Conservation (phyloP, 2,113 vertebrate genomes). For the Erinaceus europaeus region DNA sequence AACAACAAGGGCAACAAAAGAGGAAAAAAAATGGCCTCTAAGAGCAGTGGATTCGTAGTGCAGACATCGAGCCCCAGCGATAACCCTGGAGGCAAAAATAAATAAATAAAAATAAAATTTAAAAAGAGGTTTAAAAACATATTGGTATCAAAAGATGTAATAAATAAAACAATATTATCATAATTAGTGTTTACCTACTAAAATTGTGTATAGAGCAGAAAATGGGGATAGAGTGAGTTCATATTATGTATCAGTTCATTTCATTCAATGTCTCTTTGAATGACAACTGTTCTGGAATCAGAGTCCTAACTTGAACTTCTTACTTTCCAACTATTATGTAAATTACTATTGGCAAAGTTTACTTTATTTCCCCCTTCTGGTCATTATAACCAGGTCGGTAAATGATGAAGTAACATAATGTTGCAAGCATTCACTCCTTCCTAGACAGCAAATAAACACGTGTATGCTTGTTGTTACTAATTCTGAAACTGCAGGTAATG, state of each 20-base stretch:
- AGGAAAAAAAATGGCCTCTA: too few relatives aligned
- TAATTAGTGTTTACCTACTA: background rate
- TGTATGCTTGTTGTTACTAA: background rate
- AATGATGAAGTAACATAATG: background rate
- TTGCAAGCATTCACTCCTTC: background rate
- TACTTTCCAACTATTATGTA: background rate
- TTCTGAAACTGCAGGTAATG: background rate
- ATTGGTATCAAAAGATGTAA: background rate
- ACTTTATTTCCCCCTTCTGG: background rate
- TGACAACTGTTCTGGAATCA: background rate
- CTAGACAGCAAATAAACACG: background rate
- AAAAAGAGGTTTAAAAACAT: too few relatives aligned
- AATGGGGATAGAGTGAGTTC: background rate
- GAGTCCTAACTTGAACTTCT: background rate
- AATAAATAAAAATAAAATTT: too few relatives aligned
- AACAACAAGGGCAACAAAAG: too few relatives aligned
- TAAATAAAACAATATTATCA: background rate
- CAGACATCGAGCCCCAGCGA: too few relatives aligned
- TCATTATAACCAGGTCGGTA: background rate
- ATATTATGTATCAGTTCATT: background rate
- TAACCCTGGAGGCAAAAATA: too few relatives aligned
- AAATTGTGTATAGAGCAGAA: background rate
- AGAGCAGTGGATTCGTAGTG: too few relatives aligned
- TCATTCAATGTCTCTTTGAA: background rate
- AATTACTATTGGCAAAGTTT: background rate